Evolutionary conservation across 2,113 vertebrate species (phyloP).

Genomic region (Ailurus styani): DNA sequence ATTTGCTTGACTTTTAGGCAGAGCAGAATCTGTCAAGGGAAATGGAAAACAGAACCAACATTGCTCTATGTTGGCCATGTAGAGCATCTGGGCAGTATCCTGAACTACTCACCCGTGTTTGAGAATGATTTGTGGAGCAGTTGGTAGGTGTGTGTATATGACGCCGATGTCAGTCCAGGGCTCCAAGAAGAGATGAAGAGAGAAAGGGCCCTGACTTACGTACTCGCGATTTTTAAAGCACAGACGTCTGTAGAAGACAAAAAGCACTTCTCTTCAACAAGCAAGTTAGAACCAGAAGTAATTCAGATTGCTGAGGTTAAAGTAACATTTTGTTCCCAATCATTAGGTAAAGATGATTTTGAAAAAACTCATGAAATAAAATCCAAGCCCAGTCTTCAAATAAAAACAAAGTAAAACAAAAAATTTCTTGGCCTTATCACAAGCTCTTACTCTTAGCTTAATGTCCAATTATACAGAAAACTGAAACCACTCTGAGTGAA

Average conservation of each 20-base stretch:
- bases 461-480: background rate
- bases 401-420: background rate
- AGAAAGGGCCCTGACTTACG: background rate
- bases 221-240: background rate
- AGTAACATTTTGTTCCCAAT: background rate
- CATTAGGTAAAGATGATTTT: background rate
- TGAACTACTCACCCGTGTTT: background rate
- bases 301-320: background rate
- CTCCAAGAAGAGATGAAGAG: background rate
- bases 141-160: background rate
- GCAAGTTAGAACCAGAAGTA: background rate
- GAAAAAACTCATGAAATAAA: background rate
- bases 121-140: background rate
- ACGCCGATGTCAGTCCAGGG: background rate
- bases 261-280: background rate
- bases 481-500: background rate
- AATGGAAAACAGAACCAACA: background rate
- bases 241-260: background rate
- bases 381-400: background rate
- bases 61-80: background rate
- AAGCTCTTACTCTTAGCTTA: background rate
- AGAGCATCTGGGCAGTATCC: background rate
- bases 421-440: background rate
- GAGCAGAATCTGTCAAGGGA: slow-evolving; percentile 63
- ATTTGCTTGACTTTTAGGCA: slow-evolving; percentile 65